Evolutionary conservation across 2,113 vertebrate genomes (phyloP).

Genomic region (Chinchilla lanigera): DNA sequence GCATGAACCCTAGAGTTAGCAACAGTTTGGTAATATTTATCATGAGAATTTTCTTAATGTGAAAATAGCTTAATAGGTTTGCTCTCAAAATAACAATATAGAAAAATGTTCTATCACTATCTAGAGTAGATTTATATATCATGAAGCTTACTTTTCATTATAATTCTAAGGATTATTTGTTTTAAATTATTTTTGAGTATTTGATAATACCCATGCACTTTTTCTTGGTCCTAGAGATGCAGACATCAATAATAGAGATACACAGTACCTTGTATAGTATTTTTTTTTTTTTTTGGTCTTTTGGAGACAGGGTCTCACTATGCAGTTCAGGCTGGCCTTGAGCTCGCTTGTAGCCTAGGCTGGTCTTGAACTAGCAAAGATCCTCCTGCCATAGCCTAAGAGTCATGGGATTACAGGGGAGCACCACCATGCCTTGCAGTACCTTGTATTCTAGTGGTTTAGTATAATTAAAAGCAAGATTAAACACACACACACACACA

Average conservation of each 20-base stretch:
- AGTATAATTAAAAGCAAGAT: neutral
- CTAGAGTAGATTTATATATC: neutral
- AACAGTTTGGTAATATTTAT: neutral
- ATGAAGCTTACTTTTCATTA: neutral
- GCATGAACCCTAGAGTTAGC: rapidly evolving
- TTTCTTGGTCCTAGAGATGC: neutral
- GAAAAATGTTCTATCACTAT: neutral
- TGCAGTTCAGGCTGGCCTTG: too few relatives aligned
- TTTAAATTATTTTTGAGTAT: neutral
- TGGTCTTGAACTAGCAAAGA: too few relatives aligned
- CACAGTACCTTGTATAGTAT: neutral
- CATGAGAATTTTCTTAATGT: neutral
- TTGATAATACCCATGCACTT: neutral
- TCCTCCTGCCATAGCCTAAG: too few relatives aligned
- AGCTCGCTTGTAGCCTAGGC: too few relatives aligned
- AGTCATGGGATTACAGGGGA: too few relatives aligned
- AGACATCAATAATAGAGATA: neutral
- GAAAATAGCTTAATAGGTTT: neutral
- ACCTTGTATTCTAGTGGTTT: neutral
- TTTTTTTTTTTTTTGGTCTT: too few relatives aligned
- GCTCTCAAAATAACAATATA: neutral
- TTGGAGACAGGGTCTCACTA: too few relatives aligned
- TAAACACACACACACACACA: neutral
- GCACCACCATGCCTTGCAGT: too few relatives aligned
- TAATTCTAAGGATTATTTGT: neutral